A percentile compares a stretch with the other conserved stretches of the same genome.
These are phyloP conservation scores for Notamacropus eugenii DNA, from an alignment of 2,797 vertebrate species.

Conservation along the genomic window DNA sequence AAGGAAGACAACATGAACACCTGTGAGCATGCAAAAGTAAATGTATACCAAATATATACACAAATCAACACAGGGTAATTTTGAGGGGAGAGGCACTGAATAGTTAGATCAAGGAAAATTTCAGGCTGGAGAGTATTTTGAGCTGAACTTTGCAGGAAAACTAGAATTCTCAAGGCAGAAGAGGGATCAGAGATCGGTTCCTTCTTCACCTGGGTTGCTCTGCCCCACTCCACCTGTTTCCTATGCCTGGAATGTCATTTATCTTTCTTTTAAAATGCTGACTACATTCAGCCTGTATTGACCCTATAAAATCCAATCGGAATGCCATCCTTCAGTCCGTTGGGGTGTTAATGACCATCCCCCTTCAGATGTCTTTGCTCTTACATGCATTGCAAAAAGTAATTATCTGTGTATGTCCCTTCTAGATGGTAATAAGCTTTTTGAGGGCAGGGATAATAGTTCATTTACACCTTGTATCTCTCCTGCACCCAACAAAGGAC, in stretches of 20 bases:
- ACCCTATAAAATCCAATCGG: background rate
- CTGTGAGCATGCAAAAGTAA: background rate
- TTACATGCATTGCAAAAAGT: background rate
- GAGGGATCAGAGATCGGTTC: background rate
- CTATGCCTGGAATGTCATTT: background rate
- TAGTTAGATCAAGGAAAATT: background rate
- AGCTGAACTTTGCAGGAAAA: background rate
- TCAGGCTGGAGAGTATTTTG: background rate
- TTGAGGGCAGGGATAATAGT: background rate
- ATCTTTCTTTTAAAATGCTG: background rate
- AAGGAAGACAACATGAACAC: background rate
- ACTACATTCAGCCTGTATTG: background rate
- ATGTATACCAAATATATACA: background rate
- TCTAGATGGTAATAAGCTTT: background rate
- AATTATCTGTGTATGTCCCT: background rate
- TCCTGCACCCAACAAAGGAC: background rate
- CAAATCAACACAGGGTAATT: background rate
- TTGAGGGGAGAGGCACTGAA: background rate
- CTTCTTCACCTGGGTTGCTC: background rate
- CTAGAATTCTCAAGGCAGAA: background rate
- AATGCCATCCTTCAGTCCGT: background rate
- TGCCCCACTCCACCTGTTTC: background rate
- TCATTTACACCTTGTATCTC: background rate
- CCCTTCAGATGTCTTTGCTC: background rate
- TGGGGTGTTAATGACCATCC: background rate